These are phyloP conservation scores for Phalacrocorax brasilianus DNA, from an alignment of 2,113 vertebrate genomes.

Conservation along the genomic window DNA sequence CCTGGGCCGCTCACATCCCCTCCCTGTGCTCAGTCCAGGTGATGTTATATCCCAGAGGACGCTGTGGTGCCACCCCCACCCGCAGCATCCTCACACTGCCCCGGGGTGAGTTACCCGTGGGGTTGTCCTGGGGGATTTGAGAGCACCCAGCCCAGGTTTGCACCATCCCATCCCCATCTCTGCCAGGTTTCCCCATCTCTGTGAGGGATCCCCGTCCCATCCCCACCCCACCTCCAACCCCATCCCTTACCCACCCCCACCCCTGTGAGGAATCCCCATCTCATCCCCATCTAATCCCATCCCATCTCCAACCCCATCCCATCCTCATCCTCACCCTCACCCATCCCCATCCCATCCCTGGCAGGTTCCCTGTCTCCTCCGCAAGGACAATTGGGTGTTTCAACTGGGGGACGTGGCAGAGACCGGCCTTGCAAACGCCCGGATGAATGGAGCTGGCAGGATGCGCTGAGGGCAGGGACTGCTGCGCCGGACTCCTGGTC, in stretches of 20 bases:
- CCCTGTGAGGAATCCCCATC: background rate
- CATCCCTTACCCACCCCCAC: background rate
- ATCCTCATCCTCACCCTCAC: background rate
- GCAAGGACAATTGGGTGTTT: background rate
- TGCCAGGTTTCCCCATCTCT: background rate
- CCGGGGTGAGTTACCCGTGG: rapidly evolving
- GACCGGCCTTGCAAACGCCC: no score
- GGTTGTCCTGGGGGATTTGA: background rate
- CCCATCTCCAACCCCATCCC: no score
- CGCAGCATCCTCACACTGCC: background rate
- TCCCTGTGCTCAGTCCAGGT: background rate
- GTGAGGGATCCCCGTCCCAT: background rate
- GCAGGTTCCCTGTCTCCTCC: background rate
- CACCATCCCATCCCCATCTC: background rate
- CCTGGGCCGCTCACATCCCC: background rate
- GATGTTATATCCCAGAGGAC: rapidly evolving
- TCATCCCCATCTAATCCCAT: no score
- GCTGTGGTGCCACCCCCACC: no score
- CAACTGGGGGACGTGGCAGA: background rate
- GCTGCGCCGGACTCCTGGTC: no score
- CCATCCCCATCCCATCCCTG: background rate
- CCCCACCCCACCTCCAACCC: background rate
- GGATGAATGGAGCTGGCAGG: rapidly evolving
- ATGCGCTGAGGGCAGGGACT: background rate
- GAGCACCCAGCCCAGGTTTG: background rate